Evolutionary conservation across 2,888 invertebrate genomes (phyloP), one percentile per base, ranked within the genome.

Genomic region (Apodemia zela): DNA sequence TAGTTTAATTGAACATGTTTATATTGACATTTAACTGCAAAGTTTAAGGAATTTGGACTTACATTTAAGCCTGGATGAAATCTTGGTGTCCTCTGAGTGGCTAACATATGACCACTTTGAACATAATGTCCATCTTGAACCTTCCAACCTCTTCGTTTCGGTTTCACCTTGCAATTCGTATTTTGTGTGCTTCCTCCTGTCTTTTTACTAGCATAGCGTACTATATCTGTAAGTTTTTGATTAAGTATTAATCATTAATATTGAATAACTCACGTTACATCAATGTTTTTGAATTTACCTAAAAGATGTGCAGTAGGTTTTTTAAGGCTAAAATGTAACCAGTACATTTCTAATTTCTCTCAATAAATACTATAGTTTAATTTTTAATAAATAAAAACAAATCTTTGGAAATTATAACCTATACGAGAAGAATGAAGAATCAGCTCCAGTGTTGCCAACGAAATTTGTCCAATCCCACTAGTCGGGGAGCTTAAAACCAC

Each of bases 71-170:
- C 90, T 83, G 97, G 96, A 84, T 96, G 97, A 79, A 96, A 97
- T 63, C 96, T 90, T 0, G 95, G 85, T 3, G 84, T 93, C 61
- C 93, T 84, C 80, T 97, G 97, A 0, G 94, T 94, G 0, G 89
- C 96, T 65, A 97, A 76, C 72, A 96, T 93, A 60, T 94, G 93
- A 49, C 96, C 96, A 11, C 92, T 81, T 60, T 93, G 85, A 4
- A 96, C 96, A 66, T 72, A 75, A 71, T 92, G 84, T 0, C 96
- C 96, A 75, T 96, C 96, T 72, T 95, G 94, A n/a, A 94, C 94
- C 73, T 94, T 95, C 94, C 95, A 95, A 0, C 96, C 96, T 77
- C 96, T 93, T 73, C 95, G 96, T 77, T 97, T 97, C 0, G 96
- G 95, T 73, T 93, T 93, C 0, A 93, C 87, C 76, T 95, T 94